Evolutionary conservation across 2,113 vertebrate genomes (phyloP).

Genomic region (Balaeniceps rex): DNA sequence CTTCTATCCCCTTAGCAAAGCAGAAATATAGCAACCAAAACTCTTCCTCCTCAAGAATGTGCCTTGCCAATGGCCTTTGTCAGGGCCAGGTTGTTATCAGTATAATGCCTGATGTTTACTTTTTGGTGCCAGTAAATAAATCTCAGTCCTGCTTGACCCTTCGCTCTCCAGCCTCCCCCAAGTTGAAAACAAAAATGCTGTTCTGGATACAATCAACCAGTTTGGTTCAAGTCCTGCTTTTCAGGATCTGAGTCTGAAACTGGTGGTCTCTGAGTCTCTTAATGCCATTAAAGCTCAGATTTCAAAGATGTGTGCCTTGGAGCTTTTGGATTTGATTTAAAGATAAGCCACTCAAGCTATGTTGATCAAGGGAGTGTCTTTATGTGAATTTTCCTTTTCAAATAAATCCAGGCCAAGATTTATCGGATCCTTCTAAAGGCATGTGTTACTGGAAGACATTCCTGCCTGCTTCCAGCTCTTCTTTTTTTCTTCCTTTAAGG

Average conservation of each 20-base stretch:
- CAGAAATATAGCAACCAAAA: slow-evolving; percentile 18
- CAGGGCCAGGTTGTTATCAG: slow-evolving; percentile 62
- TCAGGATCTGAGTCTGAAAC: slow-evolving; percentile 52
- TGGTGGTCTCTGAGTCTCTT: slow-evolving; percentile 52
- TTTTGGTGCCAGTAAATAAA: slow-evolving; percentile 67
- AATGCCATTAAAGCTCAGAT: slow-evolving; percentile 76
- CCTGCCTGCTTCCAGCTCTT: slow-evolving; percentile 42
- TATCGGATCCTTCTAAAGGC: slow-evolving; percentile 54
- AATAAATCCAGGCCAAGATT: slow-evolving; percentile 64
- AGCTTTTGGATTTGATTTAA: slow-evolving; percentile 77
- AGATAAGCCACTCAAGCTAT: slow-evolving; percentile 73
- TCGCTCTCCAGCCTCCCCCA: slow-evolving; percentile 63
- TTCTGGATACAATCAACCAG: slow-evolving; percentile 84
- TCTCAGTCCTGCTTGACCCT: slow-evolving; percentile 74
- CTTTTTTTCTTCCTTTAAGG: slow-evolving; percentile 26
- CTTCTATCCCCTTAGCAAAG: not conserved
- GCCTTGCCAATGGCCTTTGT: slow-evolving; percentile 61
- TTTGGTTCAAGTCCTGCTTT: slow-evolving; percentile 76
- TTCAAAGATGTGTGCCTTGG: slow-evolving; percentile 82
- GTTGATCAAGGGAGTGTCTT: slow-evolving; percentile 69
- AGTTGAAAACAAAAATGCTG: slow-evolving; percentile 81
- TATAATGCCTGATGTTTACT: slow-evolving; percentile 52
- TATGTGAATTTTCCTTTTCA: slow-evolving; percentile 66
- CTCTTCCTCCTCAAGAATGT: slow-evolving; percentile 57
- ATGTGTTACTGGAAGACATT: slow-evolving; percentile 58